Conservation (phyloP, 2,888 invertebrate species). For the Monoplex corrugatus region DNA sequence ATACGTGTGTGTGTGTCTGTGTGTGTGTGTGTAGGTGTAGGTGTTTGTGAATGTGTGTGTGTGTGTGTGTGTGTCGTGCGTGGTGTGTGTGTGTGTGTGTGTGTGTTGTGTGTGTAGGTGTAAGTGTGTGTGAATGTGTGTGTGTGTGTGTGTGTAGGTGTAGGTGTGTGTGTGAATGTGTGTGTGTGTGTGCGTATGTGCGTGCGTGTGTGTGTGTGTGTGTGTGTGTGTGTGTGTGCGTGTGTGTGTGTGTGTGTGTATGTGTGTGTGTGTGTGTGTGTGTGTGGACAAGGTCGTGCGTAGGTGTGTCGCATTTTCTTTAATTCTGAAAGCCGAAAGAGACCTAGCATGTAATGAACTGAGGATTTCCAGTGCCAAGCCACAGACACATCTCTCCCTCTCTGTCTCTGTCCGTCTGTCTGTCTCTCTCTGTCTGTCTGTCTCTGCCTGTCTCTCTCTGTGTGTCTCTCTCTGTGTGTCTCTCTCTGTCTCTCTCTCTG, state of each 20-base stretch:
- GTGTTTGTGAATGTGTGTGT: background rate
- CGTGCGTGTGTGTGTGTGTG: background rate
- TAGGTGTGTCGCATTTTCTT: background rate
- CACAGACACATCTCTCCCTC: too few relatives aligned
- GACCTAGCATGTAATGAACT: too few relatives aligned
- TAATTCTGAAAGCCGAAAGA: too few relatives aligned
- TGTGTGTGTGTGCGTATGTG: background rate
- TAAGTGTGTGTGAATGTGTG: background rate
- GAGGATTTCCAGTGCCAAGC: too few relatives aligned
- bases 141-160: background rate
- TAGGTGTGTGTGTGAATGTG: background rate
- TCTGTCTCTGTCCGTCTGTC: background rate
- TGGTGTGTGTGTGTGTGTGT: background rate
- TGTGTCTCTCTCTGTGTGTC: background rate
- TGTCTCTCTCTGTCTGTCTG: background rate
- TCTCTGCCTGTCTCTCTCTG: conserved; percentile 21
- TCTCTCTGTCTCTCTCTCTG: conserved; percentile 1
- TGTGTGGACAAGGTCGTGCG: background rate
- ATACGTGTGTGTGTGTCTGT: background rate
- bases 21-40: background rate
- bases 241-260: conserved; percentile 13
- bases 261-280: background rate
- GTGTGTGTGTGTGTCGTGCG: background rate
- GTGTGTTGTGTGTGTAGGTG: background rate
- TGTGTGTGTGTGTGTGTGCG: background rate